These are phyloP conservation scores for Macropus fuliginosus DNA, from an alignment of 2,797 vertebrate genomes.

Conservation along the genomic window DNA sequence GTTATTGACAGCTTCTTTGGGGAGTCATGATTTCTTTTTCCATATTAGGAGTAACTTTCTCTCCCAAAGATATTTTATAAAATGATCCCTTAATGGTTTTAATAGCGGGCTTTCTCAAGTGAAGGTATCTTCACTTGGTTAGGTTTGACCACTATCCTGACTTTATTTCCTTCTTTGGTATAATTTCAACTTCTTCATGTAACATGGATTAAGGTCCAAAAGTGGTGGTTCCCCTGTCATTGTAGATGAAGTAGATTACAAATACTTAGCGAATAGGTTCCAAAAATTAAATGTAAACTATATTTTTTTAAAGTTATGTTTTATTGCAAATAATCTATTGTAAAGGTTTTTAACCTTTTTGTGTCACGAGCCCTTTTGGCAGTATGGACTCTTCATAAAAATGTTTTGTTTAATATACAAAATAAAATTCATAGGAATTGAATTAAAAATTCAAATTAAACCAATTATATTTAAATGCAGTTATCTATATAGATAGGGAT, in stretches of 20 bases:
- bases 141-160: background rate
- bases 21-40: background rate
- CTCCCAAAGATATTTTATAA: background rate
- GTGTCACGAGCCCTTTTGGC: background rate
- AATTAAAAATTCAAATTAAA: background rate
- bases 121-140: background rate
- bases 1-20: background rate
- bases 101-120: background rate
- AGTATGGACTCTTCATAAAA: background rate
- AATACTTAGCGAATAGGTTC: background rate
- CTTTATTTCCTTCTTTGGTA: background rate
- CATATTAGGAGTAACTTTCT: background rate
- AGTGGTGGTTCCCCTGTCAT: background rate
- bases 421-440: background rate
- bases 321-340: background rate
- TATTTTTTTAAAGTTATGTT: background rate
- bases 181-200: background rate
- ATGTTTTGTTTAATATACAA: background rate
- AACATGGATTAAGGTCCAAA: background rate
- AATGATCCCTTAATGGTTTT: background rate
- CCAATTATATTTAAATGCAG: background rate
- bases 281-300: background rate
- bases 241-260: background rate
- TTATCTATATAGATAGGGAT: background rate
- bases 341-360: background rate